Evolutionary conservation across 1,140 invertebrate species (phyloP).

Genomic region (Heliconius nattereri): DNA sequence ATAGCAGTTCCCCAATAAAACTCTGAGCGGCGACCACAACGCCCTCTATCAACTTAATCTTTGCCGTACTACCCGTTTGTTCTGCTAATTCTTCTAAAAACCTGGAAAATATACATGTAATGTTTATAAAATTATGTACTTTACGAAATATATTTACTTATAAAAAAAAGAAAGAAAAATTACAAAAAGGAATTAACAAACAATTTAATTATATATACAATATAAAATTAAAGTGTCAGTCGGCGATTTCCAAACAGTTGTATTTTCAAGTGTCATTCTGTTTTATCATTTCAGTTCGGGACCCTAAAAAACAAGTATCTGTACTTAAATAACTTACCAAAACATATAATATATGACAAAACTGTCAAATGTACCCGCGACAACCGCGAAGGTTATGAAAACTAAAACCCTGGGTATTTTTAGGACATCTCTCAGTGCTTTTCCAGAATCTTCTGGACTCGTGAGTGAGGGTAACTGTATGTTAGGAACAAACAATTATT

Average conservation of each 20-base stretch:
- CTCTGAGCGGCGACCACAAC: slow-evolving; percentile 88
- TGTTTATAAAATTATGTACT: not conserved
- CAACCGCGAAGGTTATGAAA: slow-evolving; percentile 84
- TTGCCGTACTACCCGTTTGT: slow-evolving; percentile 81
- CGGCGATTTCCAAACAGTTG: too few relatives aligned
- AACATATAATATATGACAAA: slow-evolving; percentile 91
- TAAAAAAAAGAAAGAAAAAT: too few relatives aligned
- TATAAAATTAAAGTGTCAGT: too few relatives aligned
- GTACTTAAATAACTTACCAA: slow-evolving; percentile 75
- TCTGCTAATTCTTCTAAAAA: slow-evolving; percentile 88
- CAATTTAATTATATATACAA: too few relatives aligned
- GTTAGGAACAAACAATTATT: not conserved
- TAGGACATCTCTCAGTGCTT: slow-evolving; percentile 79
- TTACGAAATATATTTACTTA: too few relatives aligned
- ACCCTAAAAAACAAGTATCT: not conserved
- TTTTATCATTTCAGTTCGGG: too few relatives aligned
- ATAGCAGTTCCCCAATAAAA: slow-evolving; percentile 87
- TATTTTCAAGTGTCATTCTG: too few relatives aligned
- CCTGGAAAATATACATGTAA: slow-evolving; percentile 70
- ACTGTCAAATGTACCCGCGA: slow-evolving; percentile 88
- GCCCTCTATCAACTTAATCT: slow-evolving; percentile 89
- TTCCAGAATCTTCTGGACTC: slow-evolving; percentile 84
- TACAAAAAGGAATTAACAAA: too few relatives aligned
- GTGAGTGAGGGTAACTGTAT: slow-evolving; percentile 84
- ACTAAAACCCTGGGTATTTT: slow-evolving; percentile 78